Evolutionary conservation across 2,113 vertebrate species (phyloP).

Genomic region (Empidonax alnorum): DNA sequence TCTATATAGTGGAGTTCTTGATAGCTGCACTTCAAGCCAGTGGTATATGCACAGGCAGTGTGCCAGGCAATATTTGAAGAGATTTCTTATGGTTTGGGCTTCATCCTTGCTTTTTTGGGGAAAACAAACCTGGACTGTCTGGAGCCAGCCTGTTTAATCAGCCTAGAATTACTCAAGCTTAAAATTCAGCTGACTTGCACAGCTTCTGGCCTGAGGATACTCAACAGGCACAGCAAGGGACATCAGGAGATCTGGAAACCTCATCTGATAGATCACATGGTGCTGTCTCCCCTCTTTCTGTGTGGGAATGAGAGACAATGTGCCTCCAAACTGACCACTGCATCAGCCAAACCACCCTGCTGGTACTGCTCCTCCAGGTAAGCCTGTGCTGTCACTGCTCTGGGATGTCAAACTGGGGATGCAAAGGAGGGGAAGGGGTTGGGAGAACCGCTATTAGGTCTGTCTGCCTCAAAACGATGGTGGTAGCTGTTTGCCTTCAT

Average conservation of each 20-base stretch:
- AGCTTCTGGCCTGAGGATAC: constrained; percentile 46
- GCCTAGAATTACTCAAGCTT: constrained; percentile 55
- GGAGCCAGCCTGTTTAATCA: constrained; percentile 62
- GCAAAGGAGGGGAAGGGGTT: neutral
- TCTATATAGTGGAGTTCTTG: neutral
- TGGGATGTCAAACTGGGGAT: neutral
- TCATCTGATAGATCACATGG: constrained; percentile 49
- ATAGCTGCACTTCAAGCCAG: constrained; percentile 4
- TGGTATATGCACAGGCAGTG: constrained; percentile 24
- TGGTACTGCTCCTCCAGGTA: neutral
- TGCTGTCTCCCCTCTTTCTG: neutral
- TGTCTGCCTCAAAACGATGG: neutral
- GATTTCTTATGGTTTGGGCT: constrained; percentile 58
- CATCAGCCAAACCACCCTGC: neutral
- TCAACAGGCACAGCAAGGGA: constrained; percentile 15
- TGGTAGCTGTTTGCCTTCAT: neutral
- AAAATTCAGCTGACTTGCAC: constrained; percentile 61
- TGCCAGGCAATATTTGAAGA: constrained; percentile 28
- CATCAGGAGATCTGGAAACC: constrained; percentile 19
- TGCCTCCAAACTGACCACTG: neutral
- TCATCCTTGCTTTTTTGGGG: constrained; percentile 29
- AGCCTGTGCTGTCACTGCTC: neutral
- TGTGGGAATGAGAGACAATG: neutral
- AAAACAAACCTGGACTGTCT: constrained; percentile 42
- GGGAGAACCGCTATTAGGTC: neutral